These are phyloP conservation scores for Rhamnusium bicolor DNA, from an alignment of 2,888 invertebrate species.

Conservation along the genomic window DNA sequence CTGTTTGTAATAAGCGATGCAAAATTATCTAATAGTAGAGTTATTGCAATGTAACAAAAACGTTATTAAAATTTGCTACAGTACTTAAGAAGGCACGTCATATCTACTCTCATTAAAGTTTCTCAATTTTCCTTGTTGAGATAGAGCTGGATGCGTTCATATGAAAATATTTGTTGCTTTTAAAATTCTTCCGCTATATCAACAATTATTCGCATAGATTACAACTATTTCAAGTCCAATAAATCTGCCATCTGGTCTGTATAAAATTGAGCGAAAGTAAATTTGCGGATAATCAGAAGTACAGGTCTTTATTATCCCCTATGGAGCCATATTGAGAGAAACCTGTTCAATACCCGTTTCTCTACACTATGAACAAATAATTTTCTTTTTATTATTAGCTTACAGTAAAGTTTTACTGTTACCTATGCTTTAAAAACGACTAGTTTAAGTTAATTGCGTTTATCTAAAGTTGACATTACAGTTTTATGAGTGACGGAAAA, in stretches of 20 bases:
- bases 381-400: constrained; percentile 37
- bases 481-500: constrained; percentile 19
- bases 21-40: neutral
- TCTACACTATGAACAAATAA: constrained; percentile 13
- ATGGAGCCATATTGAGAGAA: constrained; percentile 4
- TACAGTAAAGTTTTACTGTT: constrained; percentile 42
- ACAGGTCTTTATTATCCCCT: neutral
- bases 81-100: neutral
- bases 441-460: constrained; percentile 31
- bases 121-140: neutral
- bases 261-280: constrained; percentile 30
- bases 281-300: constrained; percentile 7
- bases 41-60: neutral
- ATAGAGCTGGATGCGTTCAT: neutral
- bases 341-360: constrained; percentile 11
- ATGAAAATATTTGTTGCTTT: neutral
- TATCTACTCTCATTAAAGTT: too few species aligned
- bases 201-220: neutral
- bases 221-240: neutral
- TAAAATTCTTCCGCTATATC: neutral
- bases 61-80: neutral
- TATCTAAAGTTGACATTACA: constrained; percentile 35
- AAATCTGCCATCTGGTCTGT: constrained; percentile 9
- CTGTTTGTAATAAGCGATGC: neutral
- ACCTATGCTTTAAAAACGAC: constrained; percentile 18